These are phyloP conservation scores for Drosophila jambulina DNA, from an alignment of 1,140 invertebrate genomes.

Conservation along the genomic window DNA sequence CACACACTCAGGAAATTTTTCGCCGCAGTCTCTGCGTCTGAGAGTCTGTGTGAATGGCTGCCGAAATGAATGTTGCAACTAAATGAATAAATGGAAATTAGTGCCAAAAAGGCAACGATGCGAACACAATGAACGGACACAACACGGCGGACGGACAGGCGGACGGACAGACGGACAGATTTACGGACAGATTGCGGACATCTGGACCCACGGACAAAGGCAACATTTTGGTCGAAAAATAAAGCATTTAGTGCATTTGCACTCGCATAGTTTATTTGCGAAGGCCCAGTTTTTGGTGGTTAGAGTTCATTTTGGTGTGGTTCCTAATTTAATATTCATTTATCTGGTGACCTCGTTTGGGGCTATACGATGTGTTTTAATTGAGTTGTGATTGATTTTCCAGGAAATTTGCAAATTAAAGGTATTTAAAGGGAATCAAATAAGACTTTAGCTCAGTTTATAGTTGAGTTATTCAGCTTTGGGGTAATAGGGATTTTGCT, in stretches of 20 bases:
- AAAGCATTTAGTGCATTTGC: conserved; percentile 2
- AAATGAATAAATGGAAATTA: conserved; percentile 81
- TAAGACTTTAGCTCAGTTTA: background rate
- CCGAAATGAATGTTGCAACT: conserved; percentile 75
- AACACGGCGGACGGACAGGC: conserved; percentile 14
- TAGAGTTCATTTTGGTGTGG: background rate
- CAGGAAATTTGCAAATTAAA: background rate
- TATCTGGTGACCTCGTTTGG: background rate
- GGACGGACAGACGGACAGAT: conserved; percentile 10
- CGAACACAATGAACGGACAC: conserved; percentile 46
- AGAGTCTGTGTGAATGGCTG: conserved; percentile 52
- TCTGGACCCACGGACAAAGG: conserved; percentile 2
- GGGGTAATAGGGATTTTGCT: background rate
- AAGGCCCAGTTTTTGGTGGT: background rate
- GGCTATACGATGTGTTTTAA: background rate
- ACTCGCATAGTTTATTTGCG: background rate
- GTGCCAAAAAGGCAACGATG: conserved; percentile 62
- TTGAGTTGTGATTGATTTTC: conserved; percentile 4
- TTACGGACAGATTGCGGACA: conserved; percentile 22
- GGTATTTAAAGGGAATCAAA: background rate
- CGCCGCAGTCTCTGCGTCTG: conserved; percentile 33
- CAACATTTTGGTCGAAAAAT: conserved; percentile 21
- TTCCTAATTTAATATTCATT: conserved; percentile 4
- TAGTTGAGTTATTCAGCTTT: background rate
- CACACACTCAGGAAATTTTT: background rate